A percentile compares a stretch with the other conserved stretches of the same genome.
Evolutionary conservation across 2,888 invertebrate genomes (phyloP).

Genomic region (Odontothrips loti): DNA sequence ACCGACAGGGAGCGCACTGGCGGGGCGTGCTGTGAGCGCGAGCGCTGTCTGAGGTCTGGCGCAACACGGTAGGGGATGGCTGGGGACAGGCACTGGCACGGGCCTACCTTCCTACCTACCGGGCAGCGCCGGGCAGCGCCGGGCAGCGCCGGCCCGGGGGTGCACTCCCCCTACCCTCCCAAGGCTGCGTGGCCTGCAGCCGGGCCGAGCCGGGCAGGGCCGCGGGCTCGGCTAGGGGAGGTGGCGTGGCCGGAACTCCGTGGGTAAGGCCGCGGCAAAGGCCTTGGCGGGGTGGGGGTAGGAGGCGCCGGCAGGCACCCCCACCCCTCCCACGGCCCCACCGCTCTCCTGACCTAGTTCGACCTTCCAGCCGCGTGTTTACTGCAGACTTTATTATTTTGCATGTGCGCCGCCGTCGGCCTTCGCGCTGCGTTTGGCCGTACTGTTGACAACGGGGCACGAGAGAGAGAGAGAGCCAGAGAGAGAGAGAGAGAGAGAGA

Average conservation of each 20-base stretch:
- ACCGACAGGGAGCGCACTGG: not conserved
- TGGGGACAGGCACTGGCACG: not conserved
- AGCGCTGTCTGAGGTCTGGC: not conserved
- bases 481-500: too few relatives aligned
- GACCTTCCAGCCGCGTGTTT: conserved; percentile 9
- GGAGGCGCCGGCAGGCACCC: not conserved
- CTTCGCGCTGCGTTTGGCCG: not conserved
- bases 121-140: not conserved
- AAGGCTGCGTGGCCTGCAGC: too few relatives aligned
- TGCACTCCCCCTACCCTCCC: not conserved
- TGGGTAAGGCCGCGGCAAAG: not conserved
- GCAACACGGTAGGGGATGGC: not conserved
- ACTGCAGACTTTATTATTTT: not conserved
- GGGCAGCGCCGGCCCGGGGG: not conserved
- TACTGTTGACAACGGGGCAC: too few relatives aligned
- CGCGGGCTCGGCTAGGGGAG: not conserved
- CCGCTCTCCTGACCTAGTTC: conserved; percentile 7
- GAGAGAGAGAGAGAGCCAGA: too few relatives aligned
- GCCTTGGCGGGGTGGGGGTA: not conserved
- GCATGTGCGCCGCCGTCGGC: not conserved
- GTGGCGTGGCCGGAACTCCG: not conserved
- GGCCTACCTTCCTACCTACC: not conserved
- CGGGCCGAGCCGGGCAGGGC: not conserved
- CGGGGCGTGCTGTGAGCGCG: not conserved
- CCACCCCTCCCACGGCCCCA: not conserved